phyloP scores from a whole-genome alignment of 2,888 invertebrate genomes.

The Eustalomyia histrio region DNA sequence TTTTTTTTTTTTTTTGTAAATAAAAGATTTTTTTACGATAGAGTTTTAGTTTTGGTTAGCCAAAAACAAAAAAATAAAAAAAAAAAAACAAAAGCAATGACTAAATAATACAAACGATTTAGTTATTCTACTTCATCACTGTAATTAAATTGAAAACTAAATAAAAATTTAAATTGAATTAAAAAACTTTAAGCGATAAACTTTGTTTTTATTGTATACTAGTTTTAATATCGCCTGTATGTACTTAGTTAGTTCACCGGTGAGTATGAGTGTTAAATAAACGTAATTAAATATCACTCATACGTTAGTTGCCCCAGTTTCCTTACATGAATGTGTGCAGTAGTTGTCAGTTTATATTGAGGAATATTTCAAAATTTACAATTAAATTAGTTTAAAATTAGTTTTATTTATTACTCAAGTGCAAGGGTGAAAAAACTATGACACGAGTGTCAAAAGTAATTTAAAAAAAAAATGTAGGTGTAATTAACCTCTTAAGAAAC shows the following conservation, averaged over 20 bases:
- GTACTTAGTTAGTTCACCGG: neutral
- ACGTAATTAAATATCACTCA: slow-evolving; percentile 6
- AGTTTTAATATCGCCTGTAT: neutral
- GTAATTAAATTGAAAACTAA: neutral
- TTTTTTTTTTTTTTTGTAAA: neutral
- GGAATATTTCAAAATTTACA: neutral
- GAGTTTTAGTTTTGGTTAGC: neutral
- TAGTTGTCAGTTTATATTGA: no score
- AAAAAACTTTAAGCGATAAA: slow-evolving; percentile 4
- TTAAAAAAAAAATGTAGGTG: no score
- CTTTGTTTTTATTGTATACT: neutral
- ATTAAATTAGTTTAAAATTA: neutral
- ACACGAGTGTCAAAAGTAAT: no score
- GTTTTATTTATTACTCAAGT: no score
- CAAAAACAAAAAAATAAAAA: no score
- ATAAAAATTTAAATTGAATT: slow-evolving; percentile 4
- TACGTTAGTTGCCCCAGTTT: neutral
- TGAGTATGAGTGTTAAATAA: neutral
- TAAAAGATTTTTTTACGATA: neutral
- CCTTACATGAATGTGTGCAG: neutral
- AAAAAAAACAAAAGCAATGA: neutral
- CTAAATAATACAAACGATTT: neutral
- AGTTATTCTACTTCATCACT: neutral
- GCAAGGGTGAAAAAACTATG: no score
- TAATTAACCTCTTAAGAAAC: no score